Evolutionary conservation across 2,888 invertebrate genomes (phyloP), one percentile per base, ranked within the genome.

Genomic region (Phyllotreta striolata): DNA sequence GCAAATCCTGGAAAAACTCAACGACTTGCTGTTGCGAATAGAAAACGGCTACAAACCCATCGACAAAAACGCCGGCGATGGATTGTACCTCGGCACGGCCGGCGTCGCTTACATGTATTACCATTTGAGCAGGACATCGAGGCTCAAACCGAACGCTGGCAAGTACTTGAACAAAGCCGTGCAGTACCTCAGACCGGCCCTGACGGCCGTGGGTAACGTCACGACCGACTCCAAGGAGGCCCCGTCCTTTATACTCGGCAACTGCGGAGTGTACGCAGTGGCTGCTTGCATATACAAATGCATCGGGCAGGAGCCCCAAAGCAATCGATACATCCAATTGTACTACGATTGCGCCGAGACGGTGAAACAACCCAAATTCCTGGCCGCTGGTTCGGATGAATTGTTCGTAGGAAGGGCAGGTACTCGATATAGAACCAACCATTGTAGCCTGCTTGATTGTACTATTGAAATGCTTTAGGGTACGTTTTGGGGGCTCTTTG

Each of bases 391-490:
- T 12, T 90, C 91, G 38, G 94, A 95, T 80, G 95, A 95, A 79
- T 82, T 93, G 14, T 89, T 95, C 74, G 92, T 94, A 0, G 95
- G 95, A 0, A 85, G 95, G 66, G 89, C 94, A 46, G 95, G 76
- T 75, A 71, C 35, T 6, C 44, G 10, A n/a, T 41, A 14, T n/a
- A n/a, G n/a, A n/a, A n/a, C n/a, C n/a, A 49, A 13, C 9, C 3
- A 8, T 49, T 10, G 13, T 34, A 49, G 14, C 34, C 34, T 10
- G 24, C 7, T 34, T 8, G 34, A 24, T 24, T 24, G 24, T 24
- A 24, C 1, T 24, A 24, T 24, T 24, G 24, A 24, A 24, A 3
- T 24, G 4, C 4, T 64, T 12, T 44, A 74, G 74, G 95, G 0
- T 95, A 91, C 74, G 78, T 95, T 0, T 88, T 89, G 70, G 94